Percentiles rank a stretch among this genome's conserved stretches.
Evolutionary conservation across 1,140 invertebrate genomes (phyloP).

Genomic region (Bemisia tabaci): DNA sequence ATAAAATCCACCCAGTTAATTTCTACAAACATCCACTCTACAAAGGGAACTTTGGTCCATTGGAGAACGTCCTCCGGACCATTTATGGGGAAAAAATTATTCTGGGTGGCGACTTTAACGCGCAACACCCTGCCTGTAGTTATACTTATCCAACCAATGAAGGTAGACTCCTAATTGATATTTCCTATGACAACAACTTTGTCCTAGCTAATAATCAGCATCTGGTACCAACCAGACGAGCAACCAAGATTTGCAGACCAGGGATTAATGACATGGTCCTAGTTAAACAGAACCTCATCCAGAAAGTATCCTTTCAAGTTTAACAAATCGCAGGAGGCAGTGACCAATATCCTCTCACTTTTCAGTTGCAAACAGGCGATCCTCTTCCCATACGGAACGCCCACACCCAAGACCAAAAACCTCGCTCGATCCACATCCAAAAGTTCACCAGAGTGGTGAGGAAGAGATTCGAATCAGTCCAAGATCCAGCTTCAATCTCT

Average conservation of each 20-base stretch:
- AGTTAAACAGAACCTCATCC: not conserved
- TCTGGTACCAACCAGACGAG: not conserved
- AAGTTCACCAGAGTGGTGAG: not conserved
- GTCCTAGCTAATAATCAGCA: not conserved
- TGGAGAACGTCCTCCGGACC: not conserved
- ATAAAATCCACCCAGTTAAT: not conserved
- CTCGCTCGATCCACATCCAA: not conserved
- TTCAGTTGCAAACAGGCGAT: not conserved
- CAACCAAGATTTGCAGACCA: not conserved
- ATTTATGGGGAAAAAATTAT: not conserved
- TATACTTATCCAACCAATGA: not conserved
- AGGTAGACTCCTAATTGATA: not conserved
- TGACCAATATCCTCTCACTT: not conserved
- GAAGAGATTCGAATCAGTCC: not conserved
- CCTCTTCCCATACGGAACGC: not conserved
- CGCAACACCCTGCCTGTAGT: not conserved
- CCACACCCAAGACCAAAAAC: not conserved
- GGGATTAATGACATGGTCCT: not conserved
- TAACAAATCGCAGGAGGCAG: not conserved
- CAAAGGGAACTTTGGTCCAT: not conserved
- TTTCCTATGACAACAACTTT: too few species aligned
- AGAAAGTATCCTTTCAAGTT: not conserved
- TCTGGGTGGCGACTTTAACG: not conserved
- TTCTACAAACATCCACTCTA: not conserved
- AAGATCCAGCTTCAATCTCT: not conserved